Conservation (phyloP, 2,888 invertebrate genomes). For the Aethes cnicana region DNA sequence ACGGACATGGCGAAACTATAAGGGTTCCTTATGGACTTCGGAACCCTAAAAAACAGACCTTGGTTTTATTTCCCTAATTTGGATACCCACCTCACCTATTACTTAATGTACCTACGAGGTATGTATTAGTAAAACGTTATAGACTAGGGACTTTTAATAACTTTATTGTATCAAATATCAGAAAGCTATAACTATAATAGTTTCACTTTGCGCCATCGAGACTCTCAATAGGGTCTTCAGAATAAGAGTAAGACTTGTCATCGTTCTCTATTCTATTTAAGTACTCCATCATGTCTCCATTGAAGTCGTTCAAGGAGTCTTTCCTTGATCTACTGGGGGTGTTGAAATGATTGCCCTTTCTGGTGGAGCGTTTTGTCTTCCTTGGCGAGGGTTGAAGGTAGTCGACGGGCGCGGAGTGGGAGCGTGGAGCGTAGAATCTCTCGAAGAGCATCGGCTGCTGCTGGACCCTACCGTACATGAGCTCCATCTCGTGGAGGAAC, state of each 20-base stretch:
- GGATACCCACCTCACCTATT: too few species aligned
- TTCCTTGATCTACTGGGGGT: slow-evolving; percentile 62
- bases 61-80: too few species aligned
- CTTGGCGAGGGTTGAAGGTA: slow-evolving; percentile 64
- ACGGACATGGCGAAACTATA: too few species aligned
- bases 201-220: slow-evolving; percentile 47
- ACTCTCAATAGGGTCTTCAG: slow-evolving; percentile 53
- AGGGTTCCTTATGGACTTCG: too few species aligned
- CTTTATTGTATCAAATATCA: too few species aligned
- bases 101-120: too few species aligned
- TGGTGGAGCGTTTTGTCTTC: slow-evolving; percentile 56
- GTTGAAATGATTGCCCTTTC: slow-evolving; percentile 51
- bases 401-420: slow-evolving; percentile 54
- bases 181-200: too few species aligned
- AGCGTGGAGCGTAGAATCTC: slow-evolving; percentile 84
- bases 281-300: slow-evolving; percentile 61
- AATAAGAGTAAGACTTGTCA: slow-evolving; percentile 58
- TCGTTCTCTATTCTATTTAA: slow-evolving; percentile 63
- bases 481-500: slow-evolving; percentile 86
- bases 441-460: slow-evolving; percentile 88
- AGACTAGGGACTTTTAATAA: too few species aligned
- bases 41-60: too few species aligned
- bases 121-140: too few species aligned
- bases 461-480: slow-evolving; percentile 87
- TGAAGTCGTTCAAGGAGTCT: slow-evolving; percentile 65